Base-by-base conservation (phyloP, 2,888 invertebrate species). In the Panopea generosa region DNA sequence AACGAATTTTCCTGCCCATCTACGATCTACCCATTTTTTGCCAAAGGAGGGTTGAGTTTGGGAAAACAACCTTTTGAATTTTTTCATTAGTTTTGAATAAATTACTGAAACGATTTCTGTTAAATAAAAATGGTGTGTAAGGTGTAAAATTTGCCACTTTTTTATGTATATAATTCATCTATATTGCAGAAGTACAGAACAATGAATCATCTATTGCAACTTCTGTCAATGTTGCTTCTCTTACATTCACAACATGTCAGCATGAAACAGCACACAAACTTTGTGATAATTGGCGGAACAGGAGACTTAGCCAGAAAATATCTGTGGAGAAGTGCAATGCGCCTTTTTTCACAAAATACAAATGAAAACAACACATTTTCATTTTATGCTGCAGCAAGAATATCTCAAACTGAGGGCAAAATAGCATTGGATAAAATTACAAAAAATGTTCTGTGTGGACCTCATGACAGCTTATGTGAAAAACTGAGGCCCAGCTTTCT, bases 291-390 rank as follows among this genome's bases (percentile, higher is more conserved):
- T n/a, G 89, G 90, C 22, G 89, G 84, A 4, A 87, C 89, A 6
- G 92, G 92, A 22, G 90, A 92, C 67, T 76, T 92, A 47, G 91
- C 92, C 0, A 78, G 87, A 47, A 91, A 90, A 76, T 92, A 92
- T 67, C 83, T 92, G 2, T 92, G 92, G 92, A 82, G 85, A 52
- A 87, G 89, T 33, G 74, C 91, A 33, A 84, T 88, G 53, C 69
- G 85, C 45, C 71, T 86, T 16, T 85, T 72, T 75, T 26, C 65
- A 0, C 67, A 84, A 45, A 55, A 80, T 29, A 57, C 26, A 50
- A 77, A 72, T 62, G 76, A 75, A 26, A 84, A 85, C n/a, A 71
- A 73, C 16, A 83, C 84, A n/a, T 88, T 91, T 69, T 82, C 84
- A n/a, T 85, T 92, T 55, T 89, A 86, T 68, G 89, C 87, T 0